Conservation (phyloP, 2,888 invertebrate genomes). For the Podotricha telesiphe region DNA sequence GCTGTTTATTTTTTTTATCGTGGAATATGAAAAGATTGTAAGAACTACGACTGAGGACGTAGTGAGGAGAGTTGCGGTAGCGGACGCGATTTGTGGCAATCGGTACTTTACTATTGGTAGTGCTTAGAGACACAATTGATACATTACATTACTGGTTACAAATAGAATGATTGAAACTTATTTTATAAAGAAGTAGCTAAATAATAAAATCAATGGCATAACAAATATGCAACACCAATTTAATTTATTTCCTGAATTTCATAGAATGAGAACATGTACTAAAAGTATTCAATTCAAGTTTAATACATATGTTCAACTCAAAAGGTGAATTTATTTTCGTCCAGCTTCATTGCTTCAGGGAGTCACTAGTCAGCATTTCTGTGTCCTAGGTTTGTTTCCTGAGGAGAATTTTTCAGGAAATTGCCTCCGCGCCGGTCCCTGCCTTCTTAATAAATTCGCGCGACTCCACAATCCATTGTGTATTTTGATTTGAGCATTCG, state of each 20-base stretch:
- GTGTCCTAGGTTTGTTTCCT: constrained; percentile 26
- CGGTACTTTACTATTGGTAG: no score
- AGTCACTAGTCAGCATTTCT: constrained; percentile 1
- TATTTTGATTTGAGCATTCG: constrained; percentile 20
- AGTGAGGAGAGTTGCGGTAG: constrained; percentile 9
- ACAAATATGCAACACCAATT: no score
- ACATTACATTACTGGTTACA: no score
- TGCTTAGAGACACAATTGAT: no score
- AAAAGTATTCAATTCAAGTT: not conserved
- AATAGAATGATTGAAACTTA: no score
- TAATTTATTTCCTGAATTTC: no score
- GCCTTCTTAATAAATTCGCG: constrained; percentile 31
- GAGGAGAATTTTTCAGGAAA: constrained; percentile 53
- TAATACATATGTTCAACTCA: not conserved
- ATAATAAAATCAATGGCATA: no score
- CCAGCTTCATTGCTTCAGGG: not conserved
- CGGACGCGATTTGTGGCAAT: not conserved
- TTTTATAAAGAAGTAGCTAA: no score
- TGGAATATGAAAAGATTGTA: constrained; percentile 33
- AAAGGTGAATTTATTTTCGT: not conserved
- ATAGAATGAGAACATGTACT: not conserved
- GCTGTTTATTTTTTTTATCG: constrained; percentile 29
- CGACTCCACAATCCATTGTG: constrained; percentile 22
- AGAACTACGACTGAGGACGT: constrained; percentile 7
- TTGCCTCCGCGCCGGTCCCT: constrained; percentile 45